Evolutionary conservation across 1,140 invertebrate genomes (phyloP), one percentile per base, ranked within the genome.

Genomic region (Drosophila nannoptera): DNA sequence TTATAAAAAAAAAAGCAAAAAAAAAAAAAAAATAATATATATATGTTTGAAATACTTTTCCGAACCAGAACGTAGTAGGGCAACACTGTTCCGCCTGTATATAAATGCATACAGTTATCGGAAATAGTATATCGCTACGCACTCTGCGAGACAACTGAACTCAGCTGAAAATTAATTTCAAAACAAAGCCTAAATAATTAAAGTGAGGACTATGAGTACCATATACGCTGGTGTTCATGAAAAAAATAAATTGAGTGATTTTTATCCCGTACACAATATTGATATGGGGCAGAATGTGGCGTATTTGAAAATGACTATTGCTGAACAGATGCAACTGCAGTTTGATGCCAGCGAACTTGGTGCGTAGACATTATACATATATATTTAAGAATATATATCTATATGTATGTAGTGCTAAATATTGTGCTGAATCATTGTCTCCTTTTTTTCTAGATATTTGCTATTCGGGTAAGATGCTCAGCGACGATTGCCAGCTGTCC

Each of bases 201-300:
- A 50, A 48, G n/a, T 0, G 7, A 73, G 56, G 64, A 35, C 33
- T 29, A 69, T 12, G 8, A 67, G 80, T 69, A 87, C 82, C 8
- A 46, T 88, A 14, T 88, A 74, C 48, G 87, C 81, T 45, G 73
- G 78, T 12, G 63, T 89, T 45, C 73, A 82, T 64, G 56, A 87
- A 3, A 78, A 77, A 35, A 86, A 87, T 42, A 89, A 89, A 69
- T 32, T 87, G 7, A 80, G 80, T 42, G 84, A 87, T 43, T 80
- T 87, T 52, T 49, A 88, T 48, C 76, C 83, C 4, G 46, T 89
- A 14, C 70, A 80, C 16, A 75, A 89, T 52, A 76, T 89, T 35
- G 87, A 89, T 38, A 59, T 88, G 43, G 65, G 80, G 2, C 53
- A 73, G 55, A 75, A 86, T 70, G 81, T 89, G 38, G 64, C 61